Conservation (phyloP, 2,113 vertebrate species). For the Echinops telfairi region DNA sequence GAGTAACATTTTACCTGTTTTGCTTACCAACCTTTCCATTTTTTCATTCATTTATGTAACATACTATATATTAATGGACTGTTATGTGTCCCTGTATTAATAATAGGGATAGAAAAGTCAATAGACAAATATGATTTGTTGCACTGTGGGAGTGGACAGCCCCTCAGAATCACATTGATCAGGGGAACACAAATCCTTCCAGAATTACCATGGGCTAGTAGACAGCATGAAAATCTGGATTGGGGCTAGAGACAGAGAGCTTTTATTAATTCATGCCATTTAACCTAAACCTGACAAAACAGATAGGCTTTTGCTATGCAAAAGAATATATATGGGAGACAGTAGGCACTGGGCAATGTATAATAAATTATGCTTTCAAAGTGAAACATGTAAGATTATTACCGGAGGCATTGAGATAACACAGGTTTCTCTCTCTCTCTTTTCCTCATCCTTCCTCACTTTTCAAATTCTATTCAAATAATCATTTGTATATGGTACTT, state of each 20-base stretch:
- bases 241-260: not conserved
- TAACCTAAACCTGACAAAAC: not conserved
- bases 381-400: not conserved
- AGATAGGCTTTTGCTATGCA: not conserved
- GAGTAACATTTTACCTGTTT: not conserved
- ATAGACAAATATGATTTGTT: not conserved
- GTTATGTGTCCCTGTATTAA: not conserved
- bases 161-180: not conserved
- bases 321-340: not conserved
- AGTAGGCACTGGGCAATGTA: not conserved
- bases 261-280: not conserved
- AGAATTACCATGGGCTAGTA: not conserved
- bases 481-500: not conserved
- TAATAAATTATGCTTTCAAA: constrained; percentile 14
- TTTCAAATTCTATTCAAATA: not conserved
- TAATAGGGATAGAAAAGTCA: not conserved
- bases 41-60: not conserved
- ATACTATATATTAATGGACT: not conserved
- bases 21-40: not conserved
- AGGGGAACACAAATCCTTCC: not conserved
- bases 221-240: not conserved
- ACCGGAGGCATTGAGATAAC: not conserved
- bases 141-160: not conserved
- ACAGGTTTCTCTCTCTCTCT: not conserved
- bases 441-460: not conserved